Evolutionary conservation across 2,113 vertebrate species (phyloP), one percentile per base, ranked within the genome.

Genomic region (Poecile atricapillus): DNA sequence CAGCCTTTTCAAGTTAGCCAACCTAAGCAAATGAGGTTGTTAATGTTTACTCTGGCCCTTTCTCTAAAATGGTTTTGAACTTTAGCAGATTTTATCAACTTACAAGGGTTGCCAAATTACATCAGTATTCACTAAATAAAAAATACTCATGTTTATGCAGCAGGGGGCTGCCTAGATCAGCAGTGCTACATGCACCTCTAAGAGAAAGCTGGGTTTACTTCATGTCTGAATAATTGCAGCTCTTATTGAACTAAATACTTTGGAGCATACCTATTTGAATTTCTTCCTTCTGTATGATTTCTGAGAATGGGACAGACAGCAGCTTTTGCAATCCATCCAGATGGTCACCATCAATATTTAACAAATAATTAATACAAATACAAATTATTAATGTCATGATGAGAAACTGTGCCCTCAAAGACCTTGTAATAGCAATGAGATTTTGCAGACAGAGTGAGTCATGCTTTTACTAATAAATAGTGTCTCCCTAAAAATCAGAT

Each of bases 41-140:
- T 98, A 98, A 98, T 98, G 96, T 98, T 98, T 98, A 97, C 96
- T 96, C 86, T 89, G 56, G 17, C 52, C 60, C 65, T 49, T 35
- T 96, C 96, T 96, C 81, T 96, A 93, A 83, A 97, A 95, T 95
- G 53, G 73, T 96, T 93, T 97, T 97, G 93, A 97, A 97, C 95
- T 95, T 85, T 47, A 93, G 89, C 41, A 96, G 92, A 94, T 97
- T 95, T 95, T 94, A 90, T 52, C 95, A 92, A 93, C 77, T 94
- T 94, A 37, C 16, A 87, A 73, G 97, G 55, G 93, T 92, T 96
- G 81, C 81, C 81, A 97, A 95, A 95, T 93, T 76, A 68, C 88
- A 94, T 64, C 13, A 23, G 53, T 67, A 92, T 92, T 96, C 96
- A 83, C 62, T 87, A 94, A 95, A 56, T 84, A 87, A 94, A 95